These are phyloP conservation scores for Potorous gilbertii DNA, from an alignment of 2,797 vertebrate genomes.

Conservation along the genomic window DNA sequence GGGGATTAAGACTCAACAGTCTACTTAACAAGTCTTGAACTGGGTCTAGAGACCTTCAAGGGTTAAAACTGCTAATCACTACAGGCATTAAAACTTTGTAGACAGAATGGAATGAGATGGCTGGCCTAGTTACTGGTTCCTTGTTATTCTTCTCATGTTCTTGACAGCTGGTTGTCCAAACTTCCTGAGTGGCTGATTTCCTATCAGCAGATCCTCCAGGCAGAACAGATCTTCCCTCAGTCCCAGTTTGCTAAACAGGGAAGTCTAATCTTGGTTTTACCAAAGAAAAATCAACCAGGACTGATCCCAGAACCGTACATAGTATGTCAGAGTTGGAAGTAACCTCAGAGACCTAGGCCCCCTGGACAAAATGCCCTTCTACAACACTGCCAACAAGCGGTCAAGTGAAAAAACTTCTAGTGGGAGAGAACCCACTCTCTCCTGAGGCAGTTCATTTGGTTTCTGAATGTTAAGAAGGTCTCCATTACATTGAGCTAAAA, in stretches of 20 bases:
- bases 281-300: neutral
- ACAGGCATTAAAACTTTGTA: neutral
- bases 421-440: neutral
- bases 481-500: neutral
- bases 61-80: neutral
- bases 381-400: neutral
- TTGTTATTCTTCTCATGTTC: slow-evolving; percentile 78
- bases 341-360: neutral
- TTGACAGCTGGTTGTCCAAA: slow-evolving; percentile 80
- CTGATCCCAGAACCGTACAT: neutral
- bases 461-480: neutral
- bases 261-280: neutral
- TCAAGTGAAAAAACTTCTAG: neutral
- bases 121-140: neutral
- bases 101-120: neutral
- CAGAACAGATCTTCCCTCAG: neutral
- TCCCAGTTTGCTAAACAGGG: neutral
- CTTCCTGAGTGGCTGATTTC: slow-evolving; percentile 53
- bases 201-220: neutral
- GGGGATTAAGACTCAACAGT: neutral
- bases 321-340: neutral
- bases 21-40: neutral
- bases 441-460: neutral
- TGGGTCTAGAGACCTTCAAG: neutral
- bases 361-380: neutral